Percentiles rank a stretch among this genome's conserved stretches.
phyloP scores from a whole-genome alignment of 2,888 invertebrate genomes.

The Stomorhina lunata region DNA sequence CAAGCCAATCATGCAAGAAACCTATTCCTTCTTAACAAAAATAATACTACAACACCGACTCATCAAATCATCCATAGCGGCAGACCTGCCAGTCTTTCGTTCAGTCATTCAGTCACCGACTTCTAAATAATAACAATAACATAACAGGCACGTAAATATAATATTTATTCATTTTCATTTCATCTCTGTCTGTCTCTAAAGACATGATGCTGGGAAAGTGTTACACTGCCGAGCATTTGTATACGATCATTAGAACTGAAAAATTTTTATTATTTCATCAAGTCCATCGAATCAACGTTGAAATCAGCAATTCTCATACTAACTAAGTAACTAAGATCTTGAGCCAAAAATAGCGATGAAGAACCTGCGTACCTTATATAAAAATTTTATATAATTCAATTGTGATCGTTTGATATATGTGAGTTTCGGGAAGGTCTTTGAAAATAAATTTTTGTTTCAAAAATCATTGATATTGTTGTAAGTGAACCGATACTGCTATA shows the following conservation, averaged over 20 bases:
- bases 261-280: too few species aligned
- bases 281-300: too few species aligned
- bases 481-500: too few species aligned
- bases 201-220: background rate
- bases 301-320: too few species aligned
- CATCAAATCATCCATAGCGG: background rate
- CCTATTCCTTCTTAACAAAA: background rate
- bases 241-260: background rate
- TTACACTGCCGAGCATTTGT: background rate
- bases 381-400: too few species aligned
- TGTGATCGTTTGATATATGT: too few species aligned
- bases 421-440: too few species aligned
- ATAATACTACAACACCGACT: background rate
- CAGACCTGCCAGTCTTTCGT: background rate
- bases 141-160: slow-evolving; percentile 58
- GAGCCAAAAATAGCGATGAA: too few species aligned
- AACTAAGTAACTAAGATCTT: too few species aligned
- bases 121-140: slow-evolving; percentile 56
- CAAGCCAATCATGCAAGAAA: slow-evolving; percentile 38
- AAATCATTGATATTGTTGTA: too few species aligned
- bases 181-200: background rate
- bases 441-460: too few species aligned
- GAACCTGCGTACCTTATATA: too few species aligned
- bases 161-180: slow-evolving; percentile 44
- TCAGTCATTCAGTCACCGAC: slow-evolving; percentile 22